Evolutionary conservation across 2,888 invertebrate species (phyloP), one percentile per base, ranked within the genome.

Genomic region (Anaspis maculata): DNA sequence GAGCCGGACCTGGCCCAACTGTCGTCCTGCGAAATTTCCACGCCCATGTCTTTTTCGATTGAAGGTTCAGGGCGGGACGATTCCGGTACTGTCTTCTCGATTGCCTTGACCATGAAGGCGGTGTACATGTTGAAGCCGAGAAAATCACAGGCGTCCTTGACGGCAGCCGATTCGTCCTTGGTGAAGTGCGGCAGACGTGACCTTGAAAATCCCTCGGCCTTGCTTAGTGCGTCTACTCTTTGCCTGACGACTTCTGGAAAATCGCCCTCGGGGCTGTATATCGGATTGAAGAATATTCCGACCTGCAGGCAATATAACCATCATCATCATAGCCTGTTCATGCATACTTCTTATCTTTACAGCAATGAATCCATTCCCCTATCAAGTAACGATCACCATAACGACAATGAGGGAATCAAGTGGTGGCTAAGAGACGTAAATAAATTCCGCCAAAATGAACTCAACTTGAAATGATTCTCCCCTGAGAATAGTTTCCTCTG

Each of bases 21-120:
- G 1, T 70, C 67, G 55, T 79, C 72, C 46, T 71, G 68, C 24
- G 67, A 69, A 45, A 70, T 62, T 7, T 71, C 61, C 13, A 77
- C 69, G 2, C 77, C 77, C 49, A 75, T 67, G 51, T 79, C 79
- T 36, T 78, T 76, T 48, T 68, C 68, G 32, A 72, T 75, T 0
- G 77, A 77, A 1, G 77, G 76, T 2, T 21, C 25, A 15, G 11
- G 11, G 2, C 19, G 5, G 9, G 5, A 5, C 19, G 19, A 5
- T n/a, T n/a, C n/a, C n/a, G n/a, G n/a, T n/a, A n/a, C n/a, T n/a
- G n/a, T n/a, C 19, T 19, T 19, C 5, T 19, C 19, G 19, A 6
- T 19, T 6, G 45, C 29, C 16, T 42, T 39, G 1, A 50, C 44
- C 10, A 45, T 30, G 32, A 35, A 44, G 2, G 39, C 46, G 6